Evolutionary conservation across 2,797 vertebrate species (phyloP), one percentile per base, ranked within the genome.

Genomic region (Cygnus olor): DNA sequence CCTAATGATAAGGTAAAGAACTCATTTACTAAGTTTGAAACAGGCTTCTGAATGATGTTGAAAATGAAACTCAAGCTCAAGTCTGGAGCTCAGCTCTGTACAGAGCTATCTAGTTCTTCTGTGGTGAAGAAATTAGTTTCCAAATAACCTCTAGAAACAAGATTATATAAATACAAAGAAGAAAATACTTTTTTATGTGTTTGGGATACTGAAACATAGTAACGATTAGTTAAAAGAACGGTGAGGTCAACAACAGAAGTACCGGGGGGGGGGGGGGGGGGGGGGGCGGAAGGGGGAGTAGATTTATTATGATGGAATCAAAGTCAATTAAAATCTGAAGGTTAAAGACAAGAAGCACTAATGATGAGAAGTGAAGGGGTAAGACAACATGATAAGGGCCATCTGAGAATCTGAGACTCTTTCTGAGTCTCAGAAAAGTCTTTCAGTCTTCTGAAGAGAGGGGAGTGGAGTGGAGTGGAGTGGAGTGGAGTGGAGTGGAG

Each of bases 21-120:
- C 21, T 91, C 3, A 81, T 90, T 89, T 94, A 47, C 14, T 79
- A 28, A 74, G 14, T 54, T 87, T 94, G 73, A 97, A 96, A 57
- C 14, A 70, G 21, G 9, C 34, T 86, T 94, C 28, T 79, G 94
- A 95, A 90, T 81, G 11, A 80, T 71, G 30, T 86, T 83, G 32
- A 81, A 94, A 96, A 88, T 42, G 7, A 22, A 76, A 40, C 21
- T 28, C 40, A 84, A 65, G 61, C 60, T 86, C 70, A 63, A 68
- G 76, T 88, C 53, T 90, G 54, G 36, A 61, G 36, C 15, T 61
- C 36, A 61, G 27, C 56, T 86, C 70, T 94, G 91, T 64, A 70
- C 34, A 93, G 70, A 77, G 15, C 78, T 84, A 85, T 45, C n/a
- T 44, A 76, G 36, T 73, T 21, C 20, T 74, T 77, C n/a, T 68